Percentiles rank a stretch among this genome's conserved stretches.
Conservation (phyloP, 2,888 invertebrate species). For the Rutpela maculata region DNA sequence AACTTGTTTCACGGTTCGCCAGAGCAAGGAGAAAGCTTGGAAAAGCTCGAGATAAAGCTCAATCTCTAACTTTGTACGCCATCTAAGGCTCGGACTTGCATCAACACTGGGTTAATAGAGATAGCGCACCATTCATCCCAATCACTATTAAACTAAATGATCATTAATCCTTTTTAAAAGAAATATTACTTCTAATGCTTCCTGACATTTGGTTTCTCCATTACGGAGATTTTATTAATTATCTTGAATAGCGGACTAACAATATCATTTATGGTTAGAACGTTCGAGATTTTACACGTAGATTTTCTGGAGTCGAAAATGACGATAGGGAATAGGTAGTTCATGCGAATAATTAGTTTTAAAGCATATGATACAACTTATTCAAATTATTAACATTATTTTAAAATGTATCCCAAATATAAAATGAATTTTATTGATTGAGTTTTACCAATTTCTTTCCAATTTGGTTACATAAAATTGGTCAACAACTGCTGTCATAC, state of each 20-base stretch:
- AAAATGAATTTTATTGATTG: no score
- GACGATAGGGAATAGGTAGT: not conserved
- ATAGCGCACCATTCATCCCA: slow-evolving; percentile 69
- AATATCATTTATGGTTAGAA: slow-evolving; percentile 30
- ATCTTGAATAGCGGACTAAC: slow-evolving; percentile 37
- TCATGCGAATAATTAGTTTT: not conserved
- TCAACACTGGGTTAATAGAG: slow-evolving; percentile 68
- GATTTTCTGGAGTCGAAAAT: not conserved
- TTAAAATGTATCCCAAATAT: no score
- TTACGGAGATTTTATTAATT: slow-evolving; percentile 51
- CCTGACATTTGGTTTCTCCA: slow-evolving; percentile 56
- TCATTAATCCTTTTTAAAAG: slow-evolving; percentile 71
- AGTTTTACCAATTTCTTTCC: no score
- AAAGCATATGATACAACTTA: no score
- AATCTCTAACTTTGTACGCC: slow-evolving; percentile 42
- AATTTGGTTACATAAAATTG: no score
- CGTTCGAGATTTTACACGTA: slow-evolving; percentile 6
- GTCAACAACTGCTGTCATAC: no score
- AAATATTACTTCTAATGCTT: slow-evolving; percentile 65
- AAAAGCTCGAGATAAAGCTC: slow-evolving; percentile 66
- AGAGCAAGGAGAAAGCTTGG: slow-evolving; percentile 61
- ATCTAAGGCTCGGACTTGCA: slow-evolving; percentile 60
- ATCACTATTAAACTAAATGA: slow-evolving; percentile 69
- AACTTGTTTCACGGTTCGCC: slow-evolving; percentile 69
- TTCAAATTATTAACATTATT: no score